Conservation (phyloP, 1,140 invertebrate genomes). For the Pissodes strobi region DNA sequence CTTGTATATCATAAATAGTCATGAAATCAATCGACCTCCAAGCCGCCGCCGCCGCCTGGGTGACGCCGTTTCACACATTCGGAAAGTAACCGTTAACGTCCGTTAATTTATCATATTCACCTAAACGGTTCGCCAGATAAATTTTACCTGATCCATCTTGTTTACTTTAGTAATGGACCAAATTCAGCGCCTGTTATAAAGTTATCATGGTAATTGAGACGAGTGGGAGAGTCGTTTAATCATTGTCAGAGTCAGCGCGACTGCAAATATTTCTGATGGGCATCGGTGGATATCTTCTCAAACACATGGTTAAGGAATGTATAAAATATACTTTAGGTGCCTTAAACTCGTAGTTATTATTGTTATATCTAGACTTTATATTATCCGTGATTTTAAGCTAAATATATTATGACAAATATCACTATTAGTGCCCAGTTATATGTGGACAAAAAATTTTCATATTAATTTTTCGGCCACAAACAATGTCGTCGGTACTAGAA, state of each 20-base stretch:
- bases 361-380: too few species aligned
- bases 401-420: too few species aligned
- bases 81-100: constrained; percentile 17
- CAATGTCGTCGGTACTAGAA: too few species aligned
- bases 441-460: too few species aligned
- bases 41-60: background rate
- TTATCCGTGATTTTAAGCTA: too few species aligned
- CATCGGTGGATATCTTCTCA: too few species aligned
- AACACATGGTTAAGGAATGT: too few species aligned
- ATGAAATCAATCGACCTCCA: background rate
- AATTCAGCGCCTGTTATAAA: constrained; percentile 32
- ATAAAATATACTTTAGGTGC: too few species aligned
- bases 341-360: too few species aligned
- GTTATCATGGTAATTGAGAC: constrained; percentile 32
- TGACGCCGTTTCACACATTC: constrained; percentile 15
- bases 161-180: constrained; percentile 33
- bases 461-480: too few species aligned
- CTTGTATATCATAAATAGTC: too few species aligned
- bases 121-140: constrained; percentile 28
- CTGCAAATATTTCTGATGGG: constrained; percentile 24
- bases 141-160: constrained; percentile 33
- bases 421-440: too few species aligned
- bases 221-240: constrained; percentile 29
- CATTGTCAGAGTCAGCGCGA: constrained; percentile 20
- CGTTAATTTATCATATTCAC: constrained; percentile 30